Evolutionary conservation across 2,888 invertebrate genomes (phyloP).

Genomic region (Drosophila hamatofila): DNA sequence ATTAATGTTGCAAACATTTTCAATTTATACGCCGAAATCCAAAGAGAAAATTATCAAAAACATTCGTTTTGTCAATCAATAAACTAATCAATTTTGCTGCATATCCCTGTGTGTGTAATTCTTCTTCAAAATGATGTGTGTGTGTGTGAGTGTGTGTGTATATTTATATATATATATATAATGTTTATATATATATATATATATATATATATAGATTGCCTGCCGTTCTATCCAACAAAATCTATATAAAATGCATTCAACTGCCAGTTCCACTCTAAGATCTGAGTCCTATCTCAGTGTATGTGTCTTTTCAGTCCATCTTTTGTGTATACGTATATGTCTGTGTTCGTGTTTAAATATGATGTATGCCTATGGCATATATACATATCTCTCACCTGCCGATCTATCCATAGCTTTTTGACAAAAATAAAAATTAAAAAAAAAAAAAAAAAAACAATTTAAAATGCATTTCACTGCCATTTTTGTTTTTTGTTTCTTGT

Average conservation of each 20-base stretch:
- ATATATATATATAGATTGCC: background rate
- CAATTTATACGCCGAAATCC: constrained; percentile 7
- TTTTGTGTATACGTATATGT: background rate
- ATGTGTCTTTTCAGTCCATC: constrained; percentile 33
- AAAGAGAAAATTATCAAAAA: constrained; percentile 10
- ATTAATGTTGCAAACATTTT: constrained; percentile 9
- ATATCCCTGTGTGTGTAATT: background rate
- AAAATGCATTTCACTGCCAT: constrained; percentile 23
- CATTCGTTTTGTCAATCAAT: background rate
- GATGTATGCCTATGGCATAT: background rate
- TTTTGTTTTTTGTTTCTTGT: background rate
- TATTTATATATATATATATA: background rate
- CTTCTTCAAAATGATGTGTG: background rate
- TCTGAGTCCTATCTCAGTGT: background rate
- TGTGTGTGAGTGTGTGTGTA: background rate
- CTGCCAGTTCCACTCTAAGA: constrained; percentile 2
- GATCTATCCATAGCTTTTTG: background rate
- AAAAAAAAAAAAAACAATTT: background rate
- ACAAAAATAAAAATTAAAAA: constrained; percentile 2
- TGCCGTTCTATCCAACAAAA: background rate
- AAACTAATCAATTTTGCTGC: constrained; percentile 36
- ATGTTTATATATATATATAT: background rate
- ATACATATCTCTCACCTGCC: constrained; percentile 2
- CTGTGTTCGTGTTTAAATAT: background rate
- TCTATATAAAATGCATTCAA: constrained; percentile 20